A percentile compares a stretch with the other conserved stretches of the same genome.
Evolutionary conservation across 1,140 invertebrate species (phyloP).

Genomic region (Drosophila obscura): DNA sequence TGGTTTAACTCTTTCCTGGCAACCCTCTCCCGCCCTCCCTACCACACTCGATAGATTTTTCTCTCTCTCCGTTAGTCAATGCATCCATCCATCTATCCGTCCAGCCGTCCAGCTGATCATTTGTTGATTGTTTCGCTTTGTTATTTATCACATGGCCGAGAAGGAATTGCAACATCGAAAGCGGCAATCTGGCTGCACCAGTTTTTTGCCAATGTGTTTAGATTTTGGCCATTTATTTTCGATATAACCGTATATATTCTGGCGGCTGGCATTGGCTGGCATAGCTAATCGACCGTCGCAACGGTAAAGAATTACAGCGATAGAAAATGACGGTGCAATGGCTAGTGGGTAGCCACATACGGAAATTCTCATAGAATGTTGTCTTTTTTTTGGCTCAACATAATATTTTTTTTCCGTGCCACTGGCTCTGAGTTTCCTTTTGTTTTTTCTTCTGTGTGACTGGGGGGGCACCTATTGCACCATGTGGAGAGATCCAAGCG

Average conservation of each 20-base stretch:
- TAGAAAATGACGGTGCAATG: slow-evolving; percentile 40
- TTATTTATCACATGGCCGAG: slow-evolving; percentile 43
- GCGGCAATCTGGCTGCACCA: slow-evolving; percentile 43
- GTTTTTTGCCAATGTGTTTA: slow-evolving; percentile 23
- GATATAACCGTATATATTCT: slow-evolving; percentile 2
- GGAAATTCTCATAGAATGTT: slow-evolving; percentile 64
- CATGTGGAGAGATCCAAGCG: slow-evolving; percentile 23
- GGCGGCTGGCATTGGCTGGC: slow-evolving; percentile 5
- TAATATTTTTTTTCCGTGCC: slow-evolving; percentile 32
- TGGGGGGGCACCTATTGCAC: slow-evolving; percentile 36
- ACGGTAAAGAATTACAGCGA: slow-evolving; percentile 34
- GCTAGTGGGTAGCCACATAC: slow-evolving; percentile 21
- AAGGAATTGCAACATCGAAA: slow-evolving; percentile 41
- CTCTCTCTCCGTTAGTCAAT: slow-evolving; percentile 5
- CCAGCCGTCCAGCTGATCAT: not conserved
- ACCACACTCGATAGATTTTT: too few species aligned
- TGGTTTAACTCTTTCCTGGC: slow-evolving; percentile 58
- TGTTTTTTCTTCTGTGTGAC: slow-evolving; percentile 2
- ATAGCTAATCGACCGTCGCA: slow-evolving; percentile 36
- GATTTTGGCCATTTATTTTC: slow-evolving; percentile 19
- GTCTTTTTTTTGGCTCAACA: slow-evolving; percentile 16
- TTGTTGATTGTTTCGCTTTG: slow-evolving; percentile 45
- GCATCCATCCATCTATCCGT: slow-evolving; percentile 6
- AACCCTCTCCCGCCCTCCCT: slow-evolving; percentile 9
- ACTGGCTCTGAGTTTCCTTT: slow-evolving; percentile 26